These are phyloP conservation scores for Marmota monax DNA, from an alignment of 2,113 vertebrate species.

Conservation along the genomic window DNA sequence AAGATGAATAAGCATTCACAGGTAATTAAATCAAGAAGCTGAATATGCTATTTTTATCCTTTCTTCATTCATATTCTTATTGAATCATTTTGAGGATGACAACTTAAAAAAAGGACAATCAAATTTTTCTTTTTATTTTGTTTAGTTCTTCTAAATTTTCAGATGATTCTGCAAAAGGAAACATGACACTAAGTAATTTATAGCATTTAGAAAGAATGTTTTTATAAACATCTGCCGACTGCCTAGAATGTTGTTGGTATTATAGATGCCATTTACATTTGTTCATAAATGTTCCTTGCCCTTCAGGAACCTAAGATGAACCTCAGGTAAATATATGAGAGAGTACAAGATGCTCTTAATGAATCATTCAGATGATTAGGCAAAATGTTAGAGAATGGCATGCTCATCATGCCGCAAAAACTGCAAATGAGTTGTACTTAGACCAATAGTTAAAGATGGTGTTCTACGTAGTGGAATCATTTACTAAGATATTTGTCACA, in stretches of 20 bases:
- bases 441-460: not conserved
- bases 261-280: not conserved
- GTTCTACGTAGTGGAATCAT: not conserved
- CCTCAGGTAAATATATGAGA: not conserved
- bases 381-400: not conserved
- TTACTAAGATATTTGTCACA: not conserved
- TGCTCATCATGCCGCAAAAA: not conserved
- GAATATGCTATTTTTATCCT: not conserved
- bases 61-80: not conserved
- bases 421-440: not conserved
- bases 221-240: not conserved
- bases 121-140: not conserved
- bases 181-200: not conserved
- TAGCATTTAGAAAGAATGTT: not conserved
- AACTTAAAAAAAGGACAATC: not conserved
- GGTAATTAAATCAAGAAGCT: not conserved
- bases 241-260: not conserved
- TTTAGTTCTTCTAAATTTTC: not conserved
- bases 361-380: not conserved
- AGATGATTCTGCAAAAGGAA: not conserved
- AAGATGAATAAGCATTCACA: not conserved
- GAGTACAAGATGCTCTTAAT: not conserved
- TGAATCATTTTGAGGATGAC: not conserved
- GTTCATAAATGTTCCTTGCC: not conserved
- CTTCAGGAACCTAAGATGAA: not conserved